These are phyloP conservation scores for Platysternon megacephalum DNA, from an alignment of 2,113 vertebrate species.

Conservation along the genomic window DNA sequence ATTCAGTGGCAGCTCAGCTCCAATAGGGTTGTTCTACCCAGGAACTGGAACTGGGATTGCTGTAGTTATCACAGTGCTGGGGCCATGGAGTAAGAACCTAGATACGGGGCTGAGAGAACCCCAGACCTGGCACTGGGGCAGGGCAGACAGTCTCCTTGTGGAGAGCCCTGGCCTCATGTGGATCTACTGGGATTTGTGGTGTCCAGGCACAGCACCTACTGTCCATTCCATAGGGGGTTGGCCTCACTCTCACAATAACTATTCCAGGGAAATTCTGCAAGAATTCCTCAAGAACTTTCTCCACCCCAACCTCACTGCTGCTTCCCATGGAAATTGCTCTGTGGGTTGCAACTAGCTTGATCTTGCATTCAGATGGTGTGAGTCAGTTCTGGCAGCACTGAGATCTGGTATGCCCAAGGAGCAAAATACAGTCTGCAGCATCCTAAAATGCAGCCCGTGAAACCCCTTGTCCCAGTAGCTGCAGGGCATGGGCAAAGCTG, in stretches of 20 bases:
- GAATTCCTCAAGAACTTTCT: background rate
- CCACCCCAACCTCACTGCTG: background rate
- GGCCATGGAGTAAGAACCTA: background rate
- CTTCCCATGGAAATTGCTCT: background rate
- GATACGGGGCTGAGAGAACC: background rate
- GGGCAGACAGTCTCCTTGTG: background rate
- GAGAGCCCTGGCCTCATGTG: background rate
- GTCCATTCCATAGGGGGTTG: background rate
- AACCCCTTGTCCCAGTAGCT: background rate
- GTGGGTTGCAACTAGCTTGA: background rate
- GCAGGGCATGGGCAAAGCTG: background rate
- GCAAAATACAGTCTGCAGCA: background rate
- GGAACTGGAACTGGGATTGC: background rate
- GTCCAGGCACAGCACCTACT: background rate
- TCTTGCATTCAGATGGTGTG: background rate
- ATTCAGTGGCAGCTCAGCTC: background rate
- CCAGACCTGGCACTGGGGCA: background rate
- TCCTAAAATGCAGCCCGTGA: background rate
- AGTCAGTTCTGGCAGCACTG: background rate
- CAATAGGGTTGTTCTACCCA: background rate
- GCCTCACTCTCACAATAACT: background rate
- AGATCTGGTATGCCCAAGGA: background rate
- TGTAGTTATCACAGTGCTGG: background rate
- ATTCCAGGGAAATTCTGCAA: background rate
- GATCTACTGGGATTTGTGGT: background rate